Evolutionary conservation across 2,113 vertebrate genomes (phyloP), one percentile per base, ranked within the genome.

Genomic region (Lasiurus cinereus): DNA sequence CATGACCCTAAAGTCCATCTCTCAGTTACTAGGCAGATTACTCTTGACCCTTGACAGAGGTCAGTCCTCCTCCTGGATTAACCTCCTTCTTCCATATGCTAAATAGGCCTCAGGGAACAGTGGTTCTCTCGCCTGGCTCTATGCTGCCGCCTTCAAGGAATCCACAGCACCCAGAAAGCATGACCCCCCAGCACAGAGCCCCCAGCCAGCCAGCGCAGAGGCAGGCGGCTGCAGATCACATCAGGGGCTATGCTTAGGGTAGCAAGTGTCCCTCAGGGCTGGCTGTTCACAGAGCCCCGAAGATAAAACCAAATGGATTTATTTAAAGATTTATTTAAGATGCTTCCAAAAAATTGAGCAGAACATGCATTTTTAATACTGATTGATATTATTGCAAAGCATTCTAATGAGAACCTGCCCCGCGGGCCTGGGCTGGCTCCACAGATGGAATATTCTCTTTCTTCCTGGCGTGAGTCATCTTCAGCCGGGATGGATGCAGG

Each of bases 321-420:
- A 98, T 98, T 98, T 98, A 98, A 98, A 98, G 98, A 98, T 98
- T 98, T 98, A 98, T 98, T 98, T 97, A 98, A 98, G 97, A 97
- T 80, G 96, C 96, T 98, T 98, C 98, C 39, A 39, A 98, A 98
- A 98, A 98, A 98, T 98, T 97, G 97, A 98, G 95, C 91, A 98
- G 98, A 91, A 96, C 97, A 98, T 98, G 90, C 98, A 98, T 98
- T 98, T 98, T 98, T 98, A 98, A 98, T 98, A 96, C 97, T 98
- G 98, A 98, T 98, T 98, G 98, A 98, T 98, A 98, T 98, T 98
- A 98, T 97, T 98, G 98, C 98, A 97, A 98, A 98, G 98, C 98
- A 98, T 98, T 98, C 98, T 98, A 98, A 98, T 97, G 97, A 91
- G 74, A 94, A 97, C 96, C 94, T 93, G 95, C 98, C 98, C 95